These are phyloP conservation scores for Perca fluviatilis DNA, from an alignment of 2,113 vertebrate genomes.

Conservation along the genomic window DNA sequence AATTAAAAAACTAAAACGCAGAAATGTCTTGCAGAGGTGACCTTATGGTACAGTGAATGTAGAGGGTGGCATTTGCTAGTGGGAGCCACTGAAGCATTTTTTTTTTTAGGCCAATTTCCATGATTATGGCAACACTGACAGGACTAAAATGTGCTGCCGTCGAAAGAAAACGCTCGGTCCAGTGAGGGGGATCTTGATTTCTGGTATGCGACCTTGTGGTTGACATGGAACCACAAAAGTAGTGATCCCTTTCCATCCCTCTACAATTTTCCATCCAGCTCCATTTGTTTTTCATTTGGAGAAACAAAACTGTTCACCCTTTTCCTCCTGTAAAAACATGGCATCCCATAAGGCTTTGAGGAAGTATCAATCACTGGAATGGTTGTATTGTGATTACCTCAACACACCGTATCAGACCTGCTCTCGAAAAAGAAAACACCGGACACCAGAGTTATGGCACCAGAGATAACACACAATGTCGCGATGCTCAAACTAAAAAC, in stretches of 20 bases:
- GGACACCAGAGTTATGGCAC: slow-evolving; percentile 55
- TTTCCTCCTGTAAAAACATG: slow-evolving; percentile 80
- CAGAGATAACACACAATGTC: slow-evolving; percentile 52
- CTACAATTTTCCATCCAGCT: slow-evolving; percentile 74
- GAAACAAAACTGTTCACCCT: slow-evolving; percentile 77
- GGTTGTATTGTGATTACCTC: slow-evolving; percentile 71
- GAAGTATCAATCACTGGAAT: slow-evolving; percentile 79
- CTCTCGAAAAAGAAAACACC: slow-evolving; percentile 67
- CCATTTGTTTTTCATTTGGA: slow-evolving; percentile 81
- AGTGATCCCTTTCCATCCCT: slow-evolving; percentile 74
- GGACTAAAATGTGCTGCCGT: slow-evolving; percentile 59
- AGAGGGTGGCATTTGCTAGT: slow-evolving; percentile 27
- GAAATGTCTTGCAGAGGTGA: slow-evolving; percentile 24
- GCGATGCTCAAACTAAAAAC: slow-evolving; percentile 35
- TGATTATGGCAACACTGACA: slow-evolving; percentile 57
- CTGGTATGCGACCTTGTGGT: slow-evolving; percentile 81
- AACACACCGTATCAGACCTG: slow-evolving; percentile 55
- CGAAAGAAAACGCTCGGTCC: slow-evolving; percentile 61
- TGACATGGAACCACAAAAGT: slow-evolving; percentile 76
- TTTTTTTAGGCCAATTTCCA: slow-evolving; percentile 60
- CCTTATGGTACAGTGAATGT: slow-evolving; percentile 34
- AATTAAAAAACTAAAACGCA: not conserved
- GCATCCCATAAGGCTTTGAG: slow-evolving; percentile 75
- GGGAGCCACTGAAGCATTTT: slow-evolving; percentile 54
- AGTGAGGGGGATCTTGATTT: slow-evolving; percentile 75